phyloP scores from a whole-genome alignment of 2,113 vertebrate species.

The Centropristis striata region DNA sequence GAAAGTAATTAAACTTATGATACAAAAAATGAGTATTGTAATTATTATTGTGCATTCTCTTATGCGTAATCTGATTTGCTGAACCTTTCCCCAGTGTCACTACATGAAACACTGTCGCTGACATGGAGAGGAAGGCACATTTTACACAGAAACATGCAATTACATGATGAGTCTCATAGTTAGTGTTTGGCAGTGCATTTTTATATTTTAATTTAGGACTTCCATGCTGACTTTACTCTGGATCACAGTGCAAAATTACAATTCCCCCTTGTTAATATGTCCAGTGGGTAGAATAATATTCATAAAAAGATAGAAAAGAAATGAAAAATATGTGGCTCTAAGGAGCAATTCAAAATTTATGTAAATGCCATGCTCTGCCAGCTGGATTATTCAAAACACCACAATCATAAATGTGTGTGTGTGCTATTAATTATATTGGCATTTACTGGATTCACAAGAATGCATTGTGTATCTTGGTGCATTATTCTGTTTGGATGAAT shows the following conservation, averaged over 20 bases:
- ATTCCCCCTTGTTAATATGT: background rate
- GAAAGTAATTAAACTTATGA: conserved; percentile 35
- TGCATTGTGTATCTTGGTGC: background rate
- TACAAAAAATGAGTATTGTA: conserved; percentile 30
- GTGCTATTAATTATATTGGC: background rate
- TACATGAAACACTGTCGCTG: background rate
- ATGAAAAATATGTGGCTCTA: background rate
- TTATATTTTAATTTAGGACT: background rate
- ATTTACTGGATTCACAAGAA: conserved; percentile 7
- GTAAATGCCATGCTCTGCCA: background rate
- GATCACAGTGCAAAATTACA: background rate
- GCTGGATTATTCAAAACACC: conserved; percentile 19
- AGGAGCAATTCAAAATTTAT: conserved; percentile 6
- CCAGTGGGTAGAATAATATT: conserved; percentile 10
- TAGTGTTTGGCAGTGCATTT: background rate
- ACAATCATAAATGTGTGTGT: background rate
- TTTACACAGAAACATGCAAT: background rate
- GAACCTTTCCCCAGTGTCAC: background rate
- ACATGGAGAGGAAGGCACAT: background rate
- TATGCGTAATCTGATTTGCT: conserved; percentile 12
- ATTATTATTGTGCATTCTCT: conserved; percentile 9
- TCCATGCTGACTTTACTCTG: background rate
- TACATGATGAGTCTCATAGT: background rate
- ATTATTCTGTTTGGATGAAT: background rate
- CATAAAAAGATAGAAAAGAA: background rate